Evolutionary conservation across 2,797 vertebrate genomes (phyloP), one percentile per base, ranked within the genome.

Genomic region (Huso huso): DNA sequence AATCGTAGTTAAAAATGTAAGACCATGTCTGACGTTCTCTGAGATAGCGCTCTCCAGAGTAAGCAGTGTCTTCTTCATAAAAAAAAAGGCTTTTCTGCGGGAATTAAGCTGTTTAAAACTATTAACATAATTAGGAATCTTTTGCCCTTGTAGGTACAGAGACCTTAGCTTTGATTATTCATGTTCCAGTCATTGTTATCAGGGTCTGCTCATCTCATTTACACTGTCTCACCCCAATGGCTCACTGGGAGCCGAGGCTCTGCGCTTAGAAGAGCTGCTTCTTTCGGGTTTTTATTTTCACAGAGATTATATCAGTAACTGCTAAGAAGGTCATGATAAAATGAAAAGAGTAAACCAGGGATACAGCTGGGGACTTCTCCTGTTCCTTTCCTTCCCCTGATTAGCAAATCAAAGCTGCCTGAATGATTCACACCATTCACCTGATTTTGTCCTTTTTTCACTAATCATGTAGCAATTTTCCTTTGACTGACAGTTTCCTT

Each of bases 401-500:
- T 98, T 98, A 98, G 94, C 94, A 95, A 99, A 98, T 97, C 95
- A 99, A 98, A 99, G 95, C 93, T 93, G 93, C 93, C 87, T 91
- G 93, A 93, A 94, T 95, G 93, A 95, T 93, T 94, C 93, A 91
- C 95, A 95, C 93, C 93, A 93, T 93, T 97, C 95, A 97, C 95
- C 95, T 98, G 95, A 95, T 98, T 97, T 96, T 95, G 93, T 98
- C 93, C 94, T 95, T 96, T 37, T 88, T 93, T 92, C 90, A 89
- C 93, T 97, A 96, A 97, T 96, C 94, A 97, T 94, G 92, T 93
- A 91, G 92, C 93, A 92, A 95, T 94, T 95, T 95, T 93, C 92
- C 91, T 93, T 93, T 97, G 96, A 98, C 95, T 98, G 96, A 98
- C 96, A 97, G 93, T 97, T 96, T 98, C 96, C 94, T 96, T 95